Evolutionary conservation across 2,113 vertebrate genomes (phyloP).

Genomic region (Gopherus evgoodei): DNA sequence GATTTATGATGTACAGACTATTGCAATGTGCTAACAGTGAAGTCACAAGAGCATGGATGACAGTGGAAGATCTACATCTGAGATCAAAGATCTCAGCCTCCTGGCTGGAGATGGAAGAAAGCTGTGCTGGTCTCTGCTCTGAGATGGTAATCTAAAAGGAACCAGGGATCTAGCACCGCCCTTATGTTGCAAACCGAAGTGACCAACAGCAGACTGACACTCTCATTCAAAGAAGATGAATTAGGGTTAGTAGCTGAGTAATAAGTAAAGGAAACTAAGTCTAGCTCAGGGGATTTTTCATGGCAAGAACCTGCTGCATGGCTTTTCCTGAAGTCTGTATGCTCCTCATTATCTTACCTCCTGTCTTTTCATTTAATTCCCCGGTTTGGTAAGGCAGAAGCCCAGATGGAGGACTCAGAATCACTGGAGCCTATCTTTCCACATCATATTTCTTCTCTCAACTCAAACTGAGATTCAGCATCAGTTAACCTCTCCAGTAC

Average conservation of each 20-base stretch:
- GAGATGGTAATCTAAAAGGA: background rate
- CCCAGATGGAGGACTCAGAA: background rate
- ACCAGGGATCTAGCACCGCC: background rate
- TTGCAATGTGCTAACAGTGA: no score
- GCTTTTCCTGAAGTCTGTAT: background rate
- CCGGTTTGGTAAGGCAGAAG: background rate
- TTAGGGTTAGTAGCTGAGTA: background rate
- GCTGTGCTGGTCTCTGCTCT: background rate
- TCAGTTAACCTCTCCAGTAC: background rate
- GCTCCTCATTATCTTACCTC: background rate
- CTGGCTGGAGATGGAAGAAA: background rate
- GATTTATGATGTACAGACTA: no score
- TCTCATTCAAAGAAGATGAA: background rate
- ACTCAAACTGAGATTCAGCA: rapidly evolving
- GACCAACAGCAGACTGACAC: no score
- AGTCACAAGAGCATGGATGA: no score
- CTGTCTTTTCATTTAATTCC: background rate
- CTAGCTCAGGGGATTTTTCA: background rate
- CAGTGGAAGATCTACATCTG: no score
- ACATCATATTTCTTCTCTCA: background rate
- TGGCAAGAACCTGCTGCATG: background rate
- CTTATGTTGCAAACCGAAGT: background rate
- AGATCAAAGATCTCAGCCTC: background rate
- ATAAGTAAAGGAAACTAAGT: background rate
- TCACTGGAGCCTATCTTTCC: background rate